Conservation (phyloP, 30 jellyfish, hydroid and myxozoan genomes). For the Hydra vulgaris region DNA sequence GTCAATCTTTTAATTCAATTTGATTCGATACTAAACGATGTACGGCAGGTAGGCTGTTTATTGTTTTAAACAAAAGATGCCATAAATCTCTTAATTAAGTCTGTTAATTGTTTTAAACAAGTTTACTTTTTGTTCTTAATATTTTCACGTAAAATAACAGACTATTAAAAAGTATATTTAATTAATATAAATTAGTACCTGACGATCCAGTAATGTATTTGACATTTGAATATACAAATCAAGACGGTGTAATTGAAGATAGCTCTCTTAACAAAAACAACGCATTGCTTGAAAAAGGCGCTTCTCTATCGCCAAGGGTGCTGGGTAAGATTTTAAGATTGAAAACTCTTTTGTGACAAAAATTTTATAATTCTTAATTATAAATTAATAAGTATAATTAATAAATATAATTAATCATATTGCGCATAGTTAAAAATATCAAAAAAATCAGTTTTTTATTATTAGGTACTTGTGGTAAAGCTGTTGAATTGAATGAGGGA, state of each 20-base stretch:
- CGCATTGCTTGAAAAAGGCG: constrained; percentile 79
- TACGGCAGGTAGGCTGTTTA: too few relatives aligned
- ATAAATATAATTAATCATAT: not conserved
- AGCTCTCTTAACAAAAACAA: constrained; percentile 59
- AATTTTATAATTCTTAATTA: not conserved
- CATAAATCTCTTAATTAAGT: too few relatives aligned
- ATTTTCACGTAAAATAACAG: too few relatives aligned
- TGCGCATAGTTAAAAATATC: not conserved
- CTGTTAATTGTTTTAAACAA: too few relatives aligned
- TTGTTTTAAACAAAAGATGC: too few relatives aligned
- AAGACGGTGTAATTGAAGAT: constrained; percentile 40
- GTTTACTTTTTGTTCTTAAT: too few relatives aligned
- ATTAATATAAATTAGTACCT: too few relatives aligned
- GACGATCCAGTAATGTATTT: constrained; percentile 73
- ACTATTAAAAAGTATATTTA: too few relatives aligned
- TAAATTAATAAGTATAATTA: not conserved
- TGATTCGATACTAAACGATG: too few relatives aligned
- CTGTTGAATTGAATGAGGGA: constrained; percentile 77
- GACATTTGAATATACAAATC: constrained; percentile 45
- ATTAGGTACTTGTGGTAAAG: constrained; percentile 92
- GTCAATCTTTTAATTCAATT: too few relatives aligned
- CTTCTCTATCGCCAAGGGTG: constrained; percentile 52
- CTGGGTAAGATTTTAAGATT: constrained; percentile 40
- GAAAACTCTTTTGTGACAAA: not conserved
- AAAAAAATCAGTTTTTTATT: not conserved